Conservation (phyloP, 2,797 vertebrate species). For the Bufotes viridis region DNA sequence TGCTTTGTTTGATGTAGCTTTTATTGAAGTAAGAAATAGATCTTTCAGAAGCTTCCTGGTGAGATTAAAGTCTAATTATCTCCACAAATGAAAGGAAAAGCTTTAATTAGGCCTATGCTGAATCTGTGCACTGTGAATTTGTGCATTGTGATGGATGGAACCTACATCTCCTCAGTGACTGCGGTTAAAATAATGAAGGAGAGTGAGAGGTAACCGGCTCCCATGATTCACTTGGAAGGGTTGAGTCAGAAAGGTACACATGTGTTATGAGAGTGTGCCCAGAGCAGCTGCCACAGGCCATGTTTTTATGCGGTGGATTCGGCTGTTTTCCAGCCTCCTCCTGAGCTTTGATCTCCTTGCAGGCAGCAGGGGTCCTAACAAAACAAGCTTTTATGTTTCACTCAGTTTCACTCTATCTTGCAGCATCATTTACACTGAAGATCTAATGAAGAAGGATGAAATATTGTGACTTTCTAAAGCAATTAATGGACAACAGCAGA, state of each 20-base stretch:
- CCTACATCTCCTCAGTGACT: constrained; percentile 89
- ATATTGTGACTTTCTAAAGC: constrained; percentile 84
- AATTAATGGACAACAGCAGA: constrained; percentile 77
- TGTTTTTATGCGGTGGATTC: constrained; percentile 81
- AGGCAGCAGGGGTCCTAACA: constrained; percentile 90
- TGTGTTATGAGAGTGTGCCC: constrained; percentile 78
- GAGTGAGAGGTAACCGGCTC: constrained; percentile 75
- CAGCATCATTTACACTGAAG: constrained; percentile 74
- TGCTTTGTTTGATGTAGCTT: constrained; percentile 90
- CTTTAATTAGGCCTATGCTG: constrained; percentile 96
- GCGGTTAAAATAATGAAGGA: constrained; percentile 85
- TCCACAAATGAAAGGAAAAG: constrained; percentile 93
- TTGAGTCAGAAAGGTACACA: constrained; percentile 76
- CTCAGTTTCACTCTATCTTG: constrained; percentile 81
- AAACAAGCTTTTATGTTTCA: constrained; percentile 92
- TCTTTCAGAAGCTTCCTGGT: constrained; percentile 95
- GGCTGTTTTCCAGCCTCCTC: constrained; percentile 86
- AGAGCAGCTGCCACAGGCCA: constrained; percentile 85
- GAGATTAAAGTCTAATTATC: constrained; percentile 99
- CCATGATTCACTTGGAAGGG: constrained; percentile 78
- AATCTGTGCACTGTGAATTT: constrained; percentile 90
- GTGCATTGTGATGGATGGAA: constrained; percentile 95
- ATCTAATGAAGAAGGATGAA: constrained; percentile 79
- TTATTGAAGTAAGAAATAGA: constrained; percentile 92
- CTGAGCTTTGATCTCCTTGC: constrained; percentile 92